A percentile compares a stretch with the other conserved stretches of the same genome.
These are phyloP conservation scores for Machimus rusticus DNA, from an alignment of 2,888 invertebrate species.

Conservation along the genomic window DNA sequence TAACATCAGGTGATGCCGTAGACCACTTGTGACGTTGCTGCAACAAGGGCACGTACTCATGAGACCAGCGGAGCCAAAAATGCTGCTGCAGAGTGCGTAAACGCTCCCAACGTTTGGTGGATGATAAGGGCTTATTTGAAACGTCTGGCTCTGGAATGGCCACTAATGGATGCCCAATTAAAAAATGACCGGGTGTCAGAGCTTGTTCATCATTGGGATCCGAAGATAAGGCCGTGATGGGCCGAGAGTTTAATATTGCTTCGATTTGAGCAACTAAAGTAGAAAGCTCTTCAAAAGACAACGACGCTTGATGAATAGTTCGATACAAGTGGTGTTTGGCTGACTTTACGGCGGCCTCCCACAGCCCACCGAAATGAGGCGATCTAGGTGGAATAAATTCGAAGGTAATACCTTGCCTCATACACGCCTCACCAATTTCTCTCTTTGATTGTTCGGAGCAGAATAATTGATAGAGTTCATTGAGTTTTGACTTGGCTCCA, in stretches of 20 bases:
- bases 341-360: constrained; percentile 47
- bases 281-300: constrained; percentile 51
- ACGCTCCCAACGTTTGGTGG: not conserved
- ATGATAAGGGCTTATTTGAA: not conserved
- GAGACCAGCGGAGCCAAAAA: not conserved
- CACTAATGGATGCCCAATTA: not conserved
- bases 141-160: not conserved
- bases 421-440: not conserved
- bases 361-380: constrained; percentile 51
- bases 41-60: not conserved
- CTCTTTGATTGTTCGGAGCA: not conserved
- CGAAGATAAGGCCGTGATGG: constrained; percentile 45
- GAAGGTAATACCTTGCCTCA: constrained; percentile 50
- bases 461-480: not conserved
- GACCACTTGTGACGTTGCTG: not conserved
- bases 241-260: constrained; percentile 51
- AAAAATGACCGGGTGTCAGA: constrained; percentile 14
- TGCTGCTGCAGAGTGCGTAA: not conserved
- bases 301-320: constrained; percentile 46
- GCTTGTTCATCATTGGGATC: constrained; percentile 13
- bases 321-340: constrained; percentile 51
- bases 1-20: not conserved
- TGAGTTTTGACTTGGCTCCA: not conserved
- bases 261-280: constrained; percentile 49
- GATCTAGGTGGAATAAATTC: constrained; percentile 52